Evolutionary conservation across 35 echinoderm and acorn worm species (phyloP), one percentile per base, ranked within the genome.

Genomic region (Stichopus chloronotus): DNA sequence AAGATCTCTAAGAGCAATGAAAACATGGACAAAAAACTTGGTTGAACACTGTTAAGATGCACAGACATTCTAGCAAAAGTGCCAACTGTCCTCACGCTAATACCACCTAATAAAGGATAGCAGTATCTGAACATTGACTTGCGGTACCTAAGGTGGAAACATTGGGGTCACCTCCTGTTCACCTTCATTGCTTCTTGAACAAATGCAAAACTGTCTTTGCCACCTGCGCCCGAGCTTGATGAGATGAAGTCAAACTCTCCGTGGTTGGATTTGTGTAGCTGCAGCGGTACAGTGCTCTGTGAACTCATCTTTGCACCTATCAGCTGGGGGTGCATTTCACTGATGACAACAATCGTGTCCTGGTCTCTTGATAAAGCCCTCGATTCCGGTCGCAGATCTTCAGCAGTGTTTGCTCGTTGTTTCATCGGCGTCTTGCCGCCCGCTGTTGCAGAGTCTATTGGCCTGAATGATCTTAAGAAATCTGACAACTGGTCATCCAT

Each of bases 121-220:
- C 30, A 1, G 30, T 43, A 0, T 43, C 30, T 43, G 30, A 43
- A 43, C 30, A 43, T 43, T 43, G 30, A 43, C 30, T 43, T 3
- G 30, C 0, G 30, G 30, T 43, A 43, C 30, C 30, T 43, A 43
- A 43, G 30, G 30, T 43, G 30, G 30, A 43, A 43, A 43, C 30
- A 43, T 43, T 43, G 30, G 30, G 30, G 80, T 83, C 80, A 83
- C 55, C 80, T 83, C 25, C 55, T 83, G 53, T 56, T 83, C 43
- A 55, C 25, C 19, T 55, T 83, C 80, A 83, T 83, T 83, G 80
- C 80, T 20, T 83, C 43, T 83, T 83, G 80, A 16, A 83, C 80
- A 83, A 83, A 83, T 8, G 43, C 25, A 83, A 83, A 83, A 83
- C 43, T 56, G 55, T 55, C 53, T 16, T 83, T 83, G 80, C 17